Evolutionary conservation across 35 echinoderm and acorn worm genomes (phyloP).

Genomic region (Anneissia japonica): DNA sequence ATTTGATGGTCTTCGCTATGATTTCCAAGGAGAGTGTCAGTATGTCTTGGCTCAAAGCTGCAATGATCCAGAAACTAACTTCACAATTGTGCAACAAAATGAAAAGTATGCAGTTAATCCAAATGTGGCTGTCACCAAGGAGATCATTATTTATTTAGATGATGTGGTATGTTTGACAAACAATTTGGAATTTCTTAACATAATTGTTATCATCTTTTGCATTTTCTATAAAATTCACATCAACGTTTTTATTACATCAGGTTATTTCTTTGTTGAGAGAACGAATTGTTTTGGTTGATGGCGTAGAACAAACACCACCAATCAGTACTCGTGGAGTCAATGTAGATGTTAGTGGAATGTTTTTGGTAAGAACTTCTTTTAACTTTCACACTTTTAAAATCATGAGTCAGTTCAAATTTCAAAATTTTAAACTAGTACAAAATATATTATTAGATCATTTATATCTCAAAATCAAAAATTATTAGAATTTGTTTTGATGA

Average conservation of each 20-base stretch:
- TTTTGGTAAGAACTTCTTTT: background rate
- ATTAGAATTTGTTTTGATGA: no score
- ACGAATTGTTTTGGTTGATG: background rate
- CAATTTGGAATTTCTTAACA: background rate
- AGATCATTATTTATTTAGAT: background rate
- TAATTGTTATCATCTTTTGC: background rate
- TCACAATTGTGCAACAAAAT: background rate
- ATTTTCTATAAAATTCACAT: background rate
- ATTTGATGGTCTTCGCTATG: slow-evolving; percentile 58
- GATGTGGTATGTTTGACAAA: background rate
- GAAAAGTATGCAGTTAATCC: background rate
- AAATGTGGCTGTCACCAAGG: background rate
- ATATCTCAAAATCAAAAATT: no score
- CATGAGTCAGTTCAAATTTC: no score
- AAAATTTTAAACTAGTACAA: no score
- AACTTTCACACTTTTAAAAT: no score
- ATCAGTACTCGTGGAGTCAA: background rate
- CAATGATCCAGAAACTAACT: background rate
- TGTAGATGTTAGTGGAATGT: background rate
- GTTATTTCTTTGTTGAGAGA: background rate
- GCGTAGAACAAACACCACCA: background rate
- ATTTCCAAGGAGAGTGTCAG: slow-evolving; percentile 85
- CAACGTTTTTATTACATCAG: background rate
- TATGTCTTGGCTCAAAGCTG: slow-evolving; percentile 72
- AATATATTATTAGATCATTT: no score